phyloP scores from a whole-genome alignment of 2,797 vertebrate genomes.

The Bovichtus diacanthus region DNA sequence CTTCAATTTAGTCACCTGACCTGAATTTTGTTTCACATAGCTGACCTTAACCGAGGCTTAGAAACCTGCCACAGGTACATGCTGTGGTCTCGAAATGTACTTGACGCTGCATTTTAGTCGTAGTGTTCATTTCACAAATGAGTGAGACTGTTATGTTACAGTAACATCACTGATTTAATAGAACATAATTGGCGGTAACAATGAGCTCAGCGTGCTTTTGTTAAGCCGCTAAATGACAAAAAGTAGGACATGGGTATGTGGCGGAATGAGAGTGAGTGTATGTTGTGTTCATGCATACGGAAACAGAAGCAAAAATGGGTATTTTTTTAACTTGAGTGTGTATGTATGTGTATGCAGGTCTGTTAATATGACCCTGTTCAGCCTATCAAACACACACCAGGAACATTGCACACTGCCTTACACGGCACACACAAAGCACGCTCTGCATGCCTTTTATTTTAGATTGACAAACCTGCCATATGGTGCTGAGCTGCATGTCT shows the following conservation, averaged over 20 bases:
- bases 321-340: background rate
- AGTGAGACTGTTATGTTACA: slow-evolving; percentile 43
- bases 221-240: slow-evolving; percentile 57
- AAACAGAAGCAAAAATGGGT: too few relatives aligned
- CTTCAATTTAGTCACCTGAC: background rate
- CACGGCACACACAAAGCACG: slow-evolving; percentile 43
- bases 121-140: slow-evolving; percentile 27
- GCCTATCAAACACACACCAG: slow-evolving; percentile 47
- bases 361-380: slow-evolving; percentile 32
- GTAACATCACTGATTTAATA: slow-evolving; percentile 51
- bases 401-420: slow-evolving; percentile 37
- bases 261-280: slow-evolving; percentile 12
- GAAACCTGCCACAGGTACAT: slow-evolving; percentile 24
- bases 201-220: slow-evolving; percentile 57
- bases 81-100: slow-evolving; percentile 30
- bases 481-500: slow-evolving; percentile 58
- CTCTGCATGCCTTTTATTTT: slow-evolving; percentile 49
- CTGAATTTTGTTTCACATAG: slow-evolving; percentile 1
- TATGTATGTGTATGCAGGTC: slow-evolving; percentile 1
- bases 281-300: slow-evolving; percentile 27
- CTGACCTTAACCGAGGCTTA: slow-evolving; percentile 1
- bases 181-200: slow-evolving; percentile 54
- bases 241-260: slow-evolving; percentile 34
- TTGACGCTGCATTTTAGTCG: slow-evolving; percentile 22
- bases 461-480: slow-evolving; percentile 72